Evolutionary conservation across 2,797 vertebrate species (phyloP), one percentile per base, ranked within the genome.

Genomic region (Helicolenus hilgendorfi): DNA sequence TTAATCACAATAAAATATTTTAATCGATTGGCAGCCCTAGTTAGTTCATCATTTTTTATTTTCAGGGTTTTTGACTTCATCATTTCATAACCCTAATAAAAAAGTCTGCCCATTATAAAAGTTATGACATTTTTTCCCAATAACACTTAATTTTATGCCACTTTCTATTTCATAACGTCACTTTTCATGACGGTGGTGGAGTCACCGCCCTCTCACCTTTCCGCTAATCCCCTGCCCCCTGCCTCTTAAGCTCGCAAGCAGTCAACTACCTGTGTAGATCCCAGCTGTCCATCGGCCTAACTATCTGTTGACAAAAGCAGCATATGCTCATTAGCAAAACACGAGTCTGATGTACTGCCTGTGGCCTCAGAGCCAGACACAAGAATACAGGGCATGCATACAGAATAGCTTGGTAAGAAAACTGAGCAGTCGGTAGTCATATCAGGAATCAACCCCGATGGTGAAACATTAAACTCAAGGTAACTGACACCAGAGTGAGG

Each of bases 401-500:
- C 4, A 67, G 64, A 67, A 33, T 15, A 73, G 36, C 55, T 77
- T 15, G 60, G 56, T 69, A 72, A 65, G 89, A 87, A 82, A 92
- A 89, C 72, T 7, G 73, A 92, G 89, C 11, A 73, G 86, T 38
- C 65, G 8, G 74, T 83, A 63, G 69, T 89, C 78, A 78, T 81
- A 86, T 92, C 84, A 91, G 74, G 80, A 94, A 88, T 89, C 87
- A 93, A 78, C 77, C 80, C 86, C 62, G 85, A 89, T 82, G 83
- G 83, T 88, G 95, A 93, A 96, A 95, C 90, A 83, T 85, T 92
- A 96, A 89, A 93, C 95, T 68, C 38, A 15, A 67, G 64, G 79
- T 85, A 95, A 91, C 75, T 31, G 86, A 95, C 85, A 94, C 92
- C 91, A 35, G 67, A 91, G 81, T 56, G 27, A 45, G 27, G 78